These are phyloP conservation scores for Copidosoma floridanum DNA, from an alignment of 1,140 invertebrate species.

Conservation along the genomic window DNA sequence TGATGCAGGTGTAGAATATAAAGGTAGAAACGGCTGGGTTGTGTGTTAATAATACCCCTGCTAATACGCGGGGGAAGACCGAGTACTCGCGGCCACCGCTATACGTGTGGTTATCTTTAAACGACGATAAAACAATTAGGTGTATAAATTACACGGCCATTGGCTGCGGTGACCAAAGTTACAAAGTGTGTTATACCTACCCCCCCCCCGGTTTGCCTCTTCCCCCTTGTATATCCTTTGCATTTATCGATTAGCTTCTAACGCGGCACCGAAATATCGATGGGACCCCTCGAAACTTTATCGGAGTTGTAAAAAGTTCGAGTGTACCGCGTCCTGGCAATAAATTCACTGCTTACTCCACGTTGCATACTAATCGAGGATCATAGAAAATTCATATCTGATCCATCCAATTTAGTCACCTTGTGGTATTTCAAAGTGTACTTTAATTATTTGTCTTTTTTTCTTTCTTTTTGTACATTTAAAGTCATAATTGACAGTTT, in stretches of 20 bases:
- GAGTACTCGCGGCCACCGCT: conserved; percentile 22
- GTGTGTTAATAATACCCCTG: conserved; percentile 13
- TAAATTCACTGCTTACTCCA: background rate
- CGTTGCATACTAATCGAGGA: too few relatives aligned
- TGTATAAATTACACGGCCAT: conserved; percentile 30
- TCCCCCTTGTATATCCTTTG: conserved; percentile 29
- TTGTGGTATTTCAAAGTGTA: too few relatives aligned
- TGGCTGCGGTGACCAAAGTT: conserved; percentile 24
- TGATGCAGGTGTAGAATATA: too few relatives aligned
- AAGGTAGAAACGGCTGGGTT: background rate
- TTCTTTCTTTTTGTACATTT: too few relatives aligned
- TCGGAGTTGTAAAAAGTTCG: background rate
- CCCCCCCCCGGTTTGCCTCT: too few relatives aligned
- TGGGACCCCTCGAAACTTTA: too few relatives aligned
- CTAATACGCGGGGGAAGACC: conserved; percentile 11
- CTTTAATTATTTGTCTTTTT: too few relatives aligned
- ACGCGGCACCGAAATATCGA: too few relatives aligned
- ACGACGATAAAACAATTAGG: conserved; percentile 35
- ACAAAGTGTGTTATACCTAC: too few relatives aligned
- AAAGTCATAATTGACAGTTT: too few relatives aligned
- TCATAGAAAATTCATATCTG: too few relatives aligned
- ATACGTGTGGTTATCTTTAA: conserved; percentile 28
- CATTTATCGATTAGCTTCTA: conserved; percentile 28
- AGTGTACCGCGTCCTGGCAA: background rate
- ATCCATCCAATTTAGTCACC: too few relatives aligned